These are phyloP conservation scores for Drepanosiphum platanoidis DNA, from an alignment of 2,888 invertebrate genomes.

Conservation along the genomic window DNA sequence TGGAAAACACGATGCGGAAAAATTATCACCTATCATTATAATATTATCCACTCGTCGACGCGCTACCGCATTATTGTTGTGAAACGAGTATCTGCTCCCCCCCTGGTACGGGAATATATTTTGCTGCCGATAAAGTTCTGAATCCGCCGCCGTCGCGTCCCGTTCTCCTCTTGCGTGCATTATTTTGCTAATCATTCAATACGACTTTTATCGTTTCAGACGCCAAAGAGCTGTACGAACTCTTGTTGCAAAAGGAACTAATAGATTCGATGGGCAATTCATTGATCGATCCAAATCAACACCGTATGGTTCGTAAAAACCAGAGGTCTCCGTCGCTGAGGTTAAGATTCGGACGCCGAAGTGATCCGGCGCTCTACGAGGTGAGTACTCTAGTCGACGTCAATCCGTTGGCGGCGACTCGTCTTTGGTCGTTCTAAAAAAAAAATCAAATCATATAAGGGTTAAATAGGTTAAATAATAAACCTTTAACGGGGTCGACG, in stretches of 20 bases:
- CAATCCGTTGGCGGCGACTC: too few species aligned
- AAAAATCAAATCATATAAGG: too few species aligned
- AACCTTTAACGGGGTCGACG: background rate
- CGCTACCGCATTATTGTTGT: too few species aligned
- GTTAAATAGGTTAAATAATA: too few species aligned
- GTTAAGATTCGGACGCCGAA: constrained; percentile 80
- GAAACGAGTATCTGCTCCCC: too few species aligned
- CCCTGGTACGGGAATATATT: too few species aligned
- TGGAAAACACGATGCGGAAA: too few species aligned
- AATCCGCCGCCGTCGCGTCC: too few species aligned
- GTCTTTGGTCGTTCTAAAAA: too few species aligned
- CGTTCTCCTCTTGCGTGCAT: background rate
- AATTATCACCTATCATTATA: too few species aligned
- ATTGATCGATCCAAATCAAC: constrained; percentile 66
- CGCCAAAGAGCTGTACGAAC: constrained; percentile 73
- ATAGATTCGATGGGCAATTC: constrained; percentile 66
- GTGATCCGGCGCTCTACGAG: constrained; percentile 73
- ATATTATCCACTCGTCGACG: too few species aligned
- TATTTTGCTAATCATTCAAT: background rate
- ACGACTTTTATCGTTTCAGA: constrained; percentile 63
- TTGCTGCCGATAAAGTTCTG: too few species aligned
- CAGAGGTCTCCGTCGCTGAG: constrained; percentile 81
- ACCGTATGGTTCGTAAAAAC: constrained; percentile 81
- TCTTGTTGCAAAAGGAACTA: constrained; percentile 74
- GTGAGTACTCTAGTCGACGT: constrained; percentile 35